Evolutionary conservation across 2,797 vertebrate species (phyloP), one percentile per base, ranked within the genome.

Genomic region (Pipistrellus pygmaeus): DNA sequence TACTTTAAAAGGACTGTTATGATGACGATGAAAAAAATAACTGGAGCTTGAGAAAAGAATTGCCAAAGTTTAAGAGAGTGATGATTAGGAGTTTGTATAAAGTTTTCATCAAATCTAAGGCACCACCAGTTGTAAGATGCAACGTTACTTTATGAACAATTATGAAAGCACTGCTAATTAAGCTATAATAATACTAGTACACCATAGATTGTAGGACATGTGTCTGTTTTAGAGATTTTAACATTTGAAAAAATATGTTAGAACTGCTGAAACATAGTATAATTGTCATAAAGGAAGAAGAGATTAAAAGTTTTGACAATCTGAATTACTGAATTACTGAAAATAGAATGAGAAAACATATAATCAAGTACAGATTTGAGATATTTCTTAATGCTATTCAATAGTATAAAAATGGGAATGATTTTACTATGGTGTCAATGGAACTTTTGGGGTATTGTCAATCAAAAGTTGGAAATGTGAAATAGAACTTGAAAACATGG

Each of bases 171-270:
- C 1, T 30, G 35, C n/a, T 83, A 71, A 90, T 76, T 78, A 95
- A 90, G 25, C 46, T 76, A 30, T 55, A n/a, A 27, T 23, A 90
- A 84, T 85, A 9, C 35, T 66, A 86, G 32, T 21, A 25, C 10
- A 77, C 8, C 32, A 83, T 8, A n/a, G 15, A 68, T 75, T 86
- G 8, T 85, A 85, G 55, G 32, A 82, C 18, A 62, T 55, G 25
- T 91, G 3, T 55, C 21, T 80, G 25, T 53, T 89, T 90, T 48
- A 85, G 12, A 83, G 18, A 75, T 85, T 8, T 73, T 93, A 93
- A 76, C 13, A 84, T 77, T 73, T 71, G 25, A 95, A 91, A 20
- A 88, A 90, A 81, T 77, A 88, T 5, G 4, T 51, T 93, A 85
- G 48, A 85, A 81, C 78, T 91, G 12, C 30, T 93, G 1, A 44